Conservation (phyloP, 2,113 vertebrate species). For the Chinchilla lanigera region DNA sequence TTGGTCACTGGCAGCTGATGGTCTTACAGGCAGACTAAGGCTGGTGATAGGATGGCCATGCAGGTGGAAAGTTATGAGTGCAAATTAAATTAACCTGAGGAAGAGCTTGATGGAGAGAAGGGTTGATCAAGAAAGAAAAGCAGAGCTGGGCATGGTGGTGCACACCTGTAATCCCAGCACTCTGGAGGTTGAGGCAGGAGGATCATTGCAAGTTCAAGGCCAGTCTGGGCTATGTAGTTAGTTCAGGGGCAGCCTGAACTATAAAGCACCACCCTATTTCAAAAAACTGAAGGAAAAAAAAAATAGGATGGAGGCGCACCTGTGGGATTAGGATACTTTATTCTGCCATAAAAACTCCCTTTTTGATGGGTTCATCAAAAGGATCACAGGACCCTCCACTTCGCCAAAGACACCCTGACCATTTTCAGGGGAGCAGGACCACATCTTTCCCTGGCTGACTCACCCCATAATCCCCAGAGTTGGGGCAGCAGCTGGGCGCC, state of each 20-base stretch:
- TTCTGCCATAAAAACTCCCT: not conserved
- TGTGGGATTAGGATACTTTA: constrained; percentile 1
- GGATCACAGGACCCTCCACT: not conserved
- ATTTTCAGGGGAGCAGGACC: not conserved
- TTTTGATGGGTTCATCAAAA: not conserved
- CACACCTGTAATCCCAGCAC: no score
- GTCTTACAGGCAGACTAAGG: not conserved
- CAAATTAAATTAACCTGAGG: constrained; percentile 25
- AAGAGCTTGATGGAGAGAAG: not conserved
- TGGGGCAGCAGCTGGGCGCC: not conserved
- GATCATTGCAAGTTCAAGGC: no score
- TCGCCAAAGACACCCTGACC: not conserved
- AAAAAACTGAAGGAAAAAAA: not conserved
- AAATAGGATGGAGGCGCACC: not conserved
- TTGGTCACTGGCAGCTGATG: not conserved
- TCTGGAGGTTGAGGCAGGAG: no score
- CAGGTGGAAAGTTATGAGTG: not conserved
- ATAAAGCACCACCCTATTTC: no score
- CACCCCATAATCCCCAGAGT: not conserved
- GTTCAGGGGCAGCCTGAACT: no score
- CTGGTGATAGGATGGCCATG: not conserved
- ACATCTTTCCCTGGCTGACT: not conserved
- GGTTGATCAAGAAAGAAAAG: not conserved
- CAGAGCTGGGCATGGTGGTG: not conserved
- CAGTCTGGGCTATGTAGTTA: no score